phyloP scores from a whole-genome alignment of 23 tunicate genomes.

The Styela clava region DNA sequence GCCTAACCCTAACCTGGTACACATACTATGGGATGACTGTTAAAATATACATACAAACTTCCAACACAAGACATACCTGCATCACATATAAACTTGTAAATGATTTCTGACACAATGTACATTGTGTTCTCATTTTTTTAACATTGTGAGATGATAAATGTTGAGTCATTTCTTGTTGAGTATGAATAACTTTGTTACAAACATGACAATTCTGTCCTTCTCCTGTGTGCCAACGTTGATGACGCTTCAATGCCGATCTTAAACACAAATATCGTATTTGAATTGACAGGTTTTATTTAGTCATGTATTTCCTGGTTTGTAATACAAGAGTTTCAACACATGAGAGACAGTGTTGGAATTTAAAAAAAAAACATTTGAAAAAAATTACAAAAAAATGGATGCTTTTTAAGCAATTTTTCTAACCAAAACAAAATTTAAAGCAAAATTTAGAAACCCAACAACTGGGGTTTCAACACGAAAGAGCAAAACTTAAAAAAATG shows the following conservation, averaged over 20 bases:
- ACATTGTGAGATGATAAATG: constrained; percentile 16
- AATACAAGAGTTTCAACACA: no score
- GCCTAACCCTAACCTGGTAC: no score
- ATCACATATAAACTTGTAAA: constrained; percentile 38
- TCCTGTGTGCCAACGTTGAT: constrained; percentile 10
- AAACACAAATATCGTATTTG: background rate
- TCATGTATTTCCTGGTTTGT: background rate
- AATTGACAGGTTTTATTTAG: background rate
- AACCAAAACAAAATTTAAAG: no score
- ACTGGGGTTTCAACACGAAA: no score
- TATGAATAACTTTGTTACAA: background rate
- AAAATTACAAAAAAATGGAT: no score
- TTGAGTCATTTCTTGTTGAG: constrained; percentile 28
- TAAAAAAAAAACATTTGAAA: no score
- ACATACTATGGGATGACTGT: no score
- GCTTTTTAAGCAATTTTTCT: no score
- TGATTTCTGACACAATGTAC: constrained; percentile 12
- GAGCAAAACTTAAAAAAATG: no score
- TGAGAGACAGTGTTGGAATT: no score
- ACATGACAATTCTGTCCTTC: constrained; percentile 20
- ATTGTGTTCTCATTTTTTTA: constrained; percentile 32
- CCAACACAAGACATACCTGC: constrained; percentile 47
- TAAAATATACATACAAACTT: no score
- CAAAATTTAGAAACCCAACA: no score
- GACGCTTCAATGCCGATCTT: constrained; percentile 12